A percentile compares a stretch with the other conserved stretches of the same genome.
These are phyloP conservation scores for Brevimyrus niger DNA, from an alignment of 2,113 vertebrate species.

Conservation along the genomic window DNA sequence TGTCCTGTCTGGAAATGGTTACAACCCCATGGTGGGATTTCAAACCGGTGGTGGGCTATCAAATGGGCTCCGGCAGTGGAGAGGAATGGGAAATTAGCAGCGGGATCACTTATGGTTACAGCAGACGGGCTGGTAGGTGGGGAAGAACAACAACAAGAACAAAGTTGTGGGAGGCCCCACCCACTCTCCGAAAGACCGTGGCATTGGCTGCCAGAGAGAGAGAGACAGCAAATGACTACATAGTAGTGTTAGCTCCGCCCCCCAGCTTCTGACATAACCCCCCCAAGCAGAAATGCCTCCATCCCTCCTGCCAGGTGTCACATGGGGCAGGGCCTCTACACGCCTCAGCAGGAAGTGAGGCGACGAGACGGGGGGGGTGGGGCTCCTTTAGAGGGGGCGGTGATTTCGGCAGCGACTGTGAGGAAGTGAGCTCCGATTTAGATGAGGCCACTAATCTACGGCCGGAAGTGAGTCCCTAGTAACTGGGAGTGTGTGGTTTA, in stretches of 20 bases:
- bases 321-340: constrained; percentile 46
- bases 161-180: not conserved
- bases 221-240: constrained; percentile 56
- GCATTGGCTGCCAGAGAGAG: constrained; percentile 22
- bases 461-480: not conserved
- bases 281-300: constrained; percentile 17
- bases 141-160: not conserved
- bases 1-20: not conserved
- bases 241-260: constrained; percentile 57
- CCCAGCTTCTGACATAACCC: constrained; percentile 36
- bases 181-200: not conserved
- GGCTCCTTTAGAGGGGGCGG: not conserved
- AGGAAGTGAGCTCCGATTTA: constrained; percentile 23
- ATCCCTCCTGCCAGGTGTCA: not conserved
- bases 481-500: not conserved
- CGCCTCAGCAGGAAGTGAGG: constrained; percentile 65
- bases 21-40: not conserved
- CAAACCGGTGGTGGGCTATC: not conserved
- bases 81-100: not conserved
- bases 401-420: not conserved
- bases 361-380: not conserved
- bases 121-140: not conserved
- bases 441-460: not conserved
- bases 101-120: not conserved
- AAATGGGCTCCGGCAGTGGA: not conserved